Conservation (phyloP, 2,113 vertebrate species). For the Chloroceryle aenea region DNA sequence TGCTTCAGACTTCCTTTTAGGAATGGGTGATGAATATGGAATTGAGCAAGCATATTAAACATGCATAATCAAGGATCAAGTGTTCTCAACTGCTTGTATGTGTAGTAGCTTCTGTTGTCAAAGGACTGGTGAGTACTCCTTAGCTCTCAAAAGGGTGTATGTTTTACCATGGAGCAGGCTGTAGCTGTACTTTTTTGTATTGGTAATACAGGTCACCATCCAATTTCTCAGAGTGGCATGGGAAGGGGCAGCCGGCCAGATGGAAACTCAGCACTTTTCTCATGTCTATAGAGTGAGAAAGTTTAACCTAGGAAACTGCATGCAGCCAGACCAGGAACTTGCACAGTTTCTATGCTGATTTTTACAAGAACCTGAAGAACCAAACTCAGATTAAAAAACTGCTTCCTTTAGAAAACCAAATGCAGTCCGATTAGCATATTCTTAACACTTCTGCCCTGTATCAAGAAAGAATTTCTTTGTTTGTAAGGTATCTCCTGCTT, state of each 20-base stretch:
- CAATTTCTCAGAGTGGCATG: neutral
- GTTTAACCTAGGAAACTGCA: constrained; percentile 10
- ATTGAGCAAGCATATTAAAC: neutral
- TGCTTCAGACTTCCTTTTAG: constrained; percentile 17
- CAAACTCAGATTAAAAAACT: neutral
- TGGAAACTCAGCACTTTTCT: neutral
- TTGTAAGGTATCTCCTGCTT: neutral
- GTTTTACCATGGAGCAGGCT: neutral
- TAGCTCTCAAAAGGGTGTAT: neutral
- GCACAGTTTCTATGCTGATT: neutral
- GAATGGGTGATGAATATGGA: neutral
- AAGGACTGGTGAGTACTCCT: neutral
- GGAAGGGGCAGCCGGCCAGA: neutral
- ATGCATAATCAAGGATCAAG: constrained; percentile 36
- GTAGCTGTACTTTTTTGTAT: neutral
- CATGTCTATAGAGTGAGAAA: neutral
- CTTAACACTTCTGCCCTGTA: neutral
- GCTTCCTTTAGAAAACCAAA: neutral
- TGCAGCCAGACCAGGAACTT: neutral
- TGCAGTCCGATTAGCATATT: neutral
- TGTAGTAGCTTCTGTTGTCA: neutral
- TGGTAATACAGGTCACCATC: neutral
- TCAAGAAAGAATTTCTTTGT: neutral
- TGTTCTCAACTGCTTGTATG: neutral
- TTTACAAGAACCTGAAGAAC: neutral